Percentiles rank a stretch among this genome's conserved stretches.
Evolutionary conservation across 23 tunicate species (phyloP).

Genomic region (Phallusia fumigata): DNA sequence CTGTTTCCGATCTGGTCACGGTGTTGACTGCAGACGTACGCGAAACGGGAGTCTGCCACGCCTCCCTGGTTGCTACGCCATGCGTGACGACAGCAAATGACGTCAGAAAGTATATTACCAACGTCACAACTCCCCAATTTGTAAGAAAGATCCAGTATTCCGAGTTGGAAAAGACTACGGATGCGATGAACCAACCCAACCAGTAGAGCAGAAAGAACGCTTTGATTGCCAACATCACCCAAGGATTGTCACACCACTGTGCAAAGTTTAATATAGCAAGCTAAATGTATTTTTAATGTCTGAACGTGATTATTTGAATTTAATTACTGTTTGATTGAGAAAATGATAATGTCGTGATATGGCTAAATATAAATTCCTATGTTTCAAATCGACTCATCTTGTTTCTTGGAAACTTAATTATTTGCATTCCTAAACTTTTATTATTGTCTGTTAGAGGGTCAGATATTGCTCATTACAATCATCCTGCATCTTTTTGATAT

Average conservation of each 20-base stretch:
- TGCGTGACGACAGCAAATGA: conserved; percentile 23
- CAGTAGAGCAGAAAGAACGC: conserved; percentile 22
- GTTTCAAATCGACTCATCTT: no score
- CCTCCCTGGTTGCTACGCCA: background rate
- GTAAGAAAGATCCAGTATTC: conserved; percentile 27
- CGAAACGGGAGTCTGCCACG: background rate
- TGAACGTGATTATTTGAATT: no score
- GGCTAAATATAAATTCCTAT: no score
- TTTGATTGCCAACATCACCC: conserved; percentile 15
- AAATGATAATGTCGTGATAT: no score
- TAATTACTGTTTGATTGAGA: no score
- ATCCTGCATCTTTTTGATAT: no score
- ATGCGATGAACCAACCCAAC: conserved; percentile 16
- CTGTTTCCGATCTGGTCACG: background rate
- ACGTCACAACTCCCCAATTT: conserved; percentile 21
- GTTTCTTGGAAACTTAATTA: no score
- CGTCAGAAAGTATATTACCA: conserved; percentile 9
- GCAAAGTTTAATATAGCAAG: background rate
- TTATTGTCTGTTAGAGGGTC: no score
- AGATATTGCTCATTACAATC: no score
- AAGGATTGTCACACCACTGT: conserved; percentile 26
- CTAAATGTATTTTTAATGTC: background rate
- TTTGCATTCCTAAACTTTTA: no score
- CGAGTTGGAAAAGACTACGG: background rate
- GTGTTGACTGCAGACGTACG: conserved; percentile 1